Evolutionary conservation across 1,140 invertebrate genomes (phyloP).

Genomic region (Ceratina japonica): DNA sequence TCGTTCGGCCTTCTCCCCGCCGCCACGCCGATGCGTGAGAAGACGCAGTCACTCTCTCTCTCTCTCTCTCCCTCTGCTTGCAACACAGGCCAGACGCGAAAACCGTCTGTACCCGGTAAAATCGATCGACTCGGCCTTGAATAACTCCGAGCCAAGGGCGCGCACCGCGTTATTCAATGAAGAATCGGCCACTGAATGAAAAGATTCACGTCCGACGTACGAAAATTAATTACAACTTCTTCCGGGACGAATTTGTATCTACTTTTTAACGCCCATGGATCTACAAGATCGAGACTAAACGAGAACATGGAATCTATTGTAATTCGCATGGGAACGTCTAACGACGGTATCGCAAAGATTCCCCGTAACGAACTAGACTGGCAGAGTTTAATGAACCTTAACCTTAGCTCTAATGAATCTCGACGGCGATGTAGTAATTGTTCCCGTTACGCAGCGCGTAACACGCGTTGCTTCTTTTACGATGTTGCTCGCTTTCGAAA

Average conservation of each 20-base stretch:
- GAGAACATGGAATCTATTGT: neutral
- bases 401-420: slow-evolving; percentile 30
- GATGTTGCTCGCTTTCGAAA: neutral
- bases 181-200: too few relatives aligned
- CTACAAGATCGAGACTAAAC: too few relatives aligned
- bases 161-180: neutral
- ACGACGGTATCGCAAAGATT: slow-evolving; percentile 26
- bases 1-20: neutral
- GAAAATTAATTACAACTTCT: too few relatives aligned
- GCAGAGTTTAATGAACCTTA: slow-evolving; percentile 11
- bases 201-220: too few relatives aligned
- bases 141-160: slow-evolving; percentile 15
- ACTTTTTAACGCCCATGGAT: too few relatives aligned
- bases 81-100: neutral
- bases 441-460: slow-evolving; percentile 4
- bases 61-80: neutral
- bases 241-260: too few relatives aligned
- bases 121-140: slow-evolving; percentile 35
- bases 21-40: slow-evolving; percentile 59
- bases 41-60: slow-evolving; percentile 44
- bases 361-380: neutral
- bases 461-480: slow-evolving; percentile 1
- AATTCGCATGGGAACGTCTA: slow-evolving; percentile 13
- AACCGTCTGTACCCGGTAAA: neutral
- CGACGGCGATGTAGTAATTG: slow-evolving; percentile 7